Evolutionary conservation across 2,113 vertebrate genomes (phyloP).

Genomic region (Sakesphorus luctuosus): DNA sequence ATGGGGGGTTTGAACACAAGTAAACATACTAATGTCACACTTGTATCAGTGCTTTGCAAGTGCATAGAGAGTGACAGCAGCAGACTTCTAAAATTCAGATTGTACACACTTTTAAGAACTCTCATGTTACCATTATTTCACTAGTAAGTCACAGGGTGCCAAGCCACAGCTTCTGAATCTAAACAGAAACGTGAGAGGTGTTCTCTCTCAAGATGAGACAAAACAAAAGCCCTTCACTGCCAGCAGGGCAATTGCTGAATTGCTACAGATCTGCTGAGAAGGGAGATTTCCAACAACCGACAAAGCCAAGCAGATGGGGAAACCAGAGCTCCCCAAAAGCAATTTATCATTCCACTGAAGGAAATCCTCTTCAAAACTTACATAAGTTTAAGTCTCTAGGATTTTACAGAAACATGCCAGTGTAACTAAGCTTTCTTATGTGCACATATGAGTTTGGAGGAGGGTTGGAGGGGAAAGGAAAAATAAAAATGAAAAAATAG

Average conservation of each 20-base stretch:
- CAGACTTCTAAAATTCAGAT: background rate
- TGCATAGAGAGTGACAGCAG: background rate
- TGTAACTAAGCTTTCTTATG: background rate
- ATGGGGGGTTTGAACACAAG: background rate
- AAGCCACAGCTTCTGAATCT: background rate
- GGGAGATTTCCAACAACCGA: accelerated
- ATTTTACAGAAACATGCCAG: background rate
- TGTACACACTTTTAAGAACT: background rate
- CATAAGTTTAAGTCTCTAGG: background rate
- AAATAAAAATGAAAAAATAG: background rate
- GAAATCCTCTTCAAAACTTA: background rate
- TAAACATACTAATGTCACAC: accelerated
- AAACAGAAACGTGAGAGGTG: background rate
- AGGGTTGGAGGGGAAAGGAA: background rate
- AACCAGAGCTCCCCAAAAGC: background rate
- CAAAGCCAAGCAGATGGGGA: background rate
- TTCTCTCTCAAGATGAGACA: background rate
- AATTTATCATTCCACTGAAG: background rate
- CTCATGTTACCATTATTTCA: background rate
- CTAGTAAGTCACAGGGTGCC: background rate
- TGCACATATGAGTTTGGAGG: background rate
- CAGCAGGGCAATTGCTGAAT: background rate
- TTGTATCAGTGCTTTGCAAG: background rate
- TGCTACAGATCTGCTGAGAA: background rate
- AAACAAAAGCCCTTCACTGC: background rate